phyloP scores from a whole-genome alignment of 2,888 invertebrate genomes.

The Scelioninae gen. 2 region DNA sequence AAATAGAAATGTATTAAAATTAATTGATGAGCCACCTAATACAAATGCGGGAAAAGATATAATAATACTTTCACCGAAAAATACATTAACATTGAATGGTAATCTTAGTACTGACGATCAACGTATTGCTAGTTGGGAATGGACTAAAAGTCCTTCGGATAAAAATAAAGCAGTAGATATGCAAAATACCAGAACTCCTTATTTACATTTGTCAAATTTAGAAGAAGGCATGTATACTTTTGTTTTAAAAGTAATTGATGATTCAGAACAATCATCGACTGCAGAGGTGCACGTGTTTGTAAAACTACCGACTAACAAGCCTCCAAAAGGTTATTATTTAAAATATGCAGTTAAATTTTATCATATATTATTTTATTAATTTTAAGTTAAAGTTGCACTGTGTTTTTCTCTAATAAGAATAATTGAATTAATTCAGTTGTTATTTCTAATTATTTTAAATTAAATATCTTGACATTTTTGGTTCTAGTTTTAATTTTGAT shows the following conservation, averaged over 20 bases:
- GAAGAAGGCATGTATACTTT: conserved; percentile 97
- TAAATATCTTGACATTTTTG: too few species aligned
- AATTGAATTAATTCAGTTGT: too few species aligned
- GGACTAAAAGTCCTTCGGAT: conserved; percentile 93
- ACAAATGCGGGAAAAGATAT: conserved; percentile 95
- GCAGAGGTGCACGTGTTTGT: conserved; percentile 95
- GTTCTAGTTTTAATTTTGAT: too few species aligned
- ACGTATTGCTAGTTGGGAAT: conserved; percentile 95
- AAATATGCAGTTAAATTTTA: too few species aligned
- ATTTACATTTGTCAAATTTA: conserved; percentile 90
- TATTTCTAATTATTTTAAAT: too few species aligned
- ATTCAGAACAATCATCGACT: conserved; percentile 89
- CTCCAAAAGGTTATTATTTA: conserved; percentile 81
- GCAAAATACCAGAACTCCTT: conserved; percentile 95
- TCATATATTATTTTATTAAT: background rate
- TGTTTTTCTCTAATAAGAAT: too few species aligned
- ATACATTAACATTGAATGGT: conserved; percentile 89
- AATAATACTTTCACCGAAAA: conserved; percentile 92
- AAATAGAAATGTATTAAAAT: conserved; percentile 93
- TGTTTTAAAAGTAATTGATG: conserved; percentile 93
- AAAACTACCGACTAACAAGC: conserved; percentile 90
- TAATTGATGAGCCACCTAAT: conserved; percentile 95
- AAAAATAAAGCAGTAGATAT: conserved; percentile 95
- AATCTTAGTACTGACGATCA: conserved; percentile 95
- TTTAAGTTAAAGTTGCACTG: too few species aligned